Conservation (phyloP, 2,113 vertebrate species). For the Anhinga rufa region DNA sequence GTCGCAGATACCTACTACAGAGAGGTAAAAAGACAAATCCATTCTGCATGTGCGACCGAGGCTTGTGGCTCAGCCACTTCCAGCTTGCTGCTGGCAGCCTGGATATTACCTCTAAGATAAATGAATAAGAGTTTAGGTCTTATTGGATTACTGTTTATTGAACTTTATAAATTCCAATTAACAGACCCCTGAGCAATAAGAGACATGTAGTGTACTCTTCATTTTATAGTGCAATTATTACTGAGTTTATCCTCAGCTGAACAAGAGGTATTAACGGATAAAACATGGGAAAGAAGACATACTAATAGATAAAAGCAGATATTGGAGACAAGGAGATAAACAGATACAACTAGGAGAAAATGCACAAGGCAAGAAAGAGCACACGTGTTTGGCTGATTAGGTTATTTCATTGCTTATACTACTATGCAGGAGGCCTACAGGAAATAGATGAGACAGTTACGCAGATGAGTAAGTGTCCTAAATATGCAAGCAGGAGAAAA, state of each 20-base stretch:
- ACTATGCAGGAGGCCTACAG: neutral
- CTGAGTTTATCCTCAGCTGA: constrained; percentile 77
- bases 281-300: constrained; percentile 64
- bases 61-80: constrained; percentile 27
- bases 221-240: constrained; percentile 79
- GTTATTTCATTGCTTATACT: constrained; percentile 5
- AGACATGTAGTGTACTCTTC: constrained; percentile 71
- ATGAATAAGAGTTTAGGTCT: constrained; percentile 81
- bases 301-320: constrained; percentile 72
- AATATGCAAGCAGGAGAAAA: neutral
- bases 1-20: neutral
- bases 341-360: constrained; percentile 47
- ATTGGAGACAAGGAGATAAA: constrained; percentile 58
- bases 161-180: constrained; percentile 87
- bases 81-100: constrained; percentile 49
- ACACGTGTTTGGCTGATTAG: neutral
- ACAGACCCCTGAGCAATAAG: constrained; percentile 79
- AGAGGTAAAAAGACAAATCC: neutral
- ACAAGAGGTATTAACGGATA: constrained; percentile 77
- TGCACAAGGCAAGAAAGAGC: neutral
- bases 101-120: constrained; percentile 81
- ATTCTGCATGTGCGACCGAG: neutral
- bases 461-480: constrained; percentile 3
- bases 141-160: constrained; percentile 86
- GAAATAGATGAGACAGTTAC: neutral